Evolutionary conservation across 2,113 vertebrate species (phyloP), one percentile per base, ranked within the genome.

Genomic region (Nibea coibor): DNA sequence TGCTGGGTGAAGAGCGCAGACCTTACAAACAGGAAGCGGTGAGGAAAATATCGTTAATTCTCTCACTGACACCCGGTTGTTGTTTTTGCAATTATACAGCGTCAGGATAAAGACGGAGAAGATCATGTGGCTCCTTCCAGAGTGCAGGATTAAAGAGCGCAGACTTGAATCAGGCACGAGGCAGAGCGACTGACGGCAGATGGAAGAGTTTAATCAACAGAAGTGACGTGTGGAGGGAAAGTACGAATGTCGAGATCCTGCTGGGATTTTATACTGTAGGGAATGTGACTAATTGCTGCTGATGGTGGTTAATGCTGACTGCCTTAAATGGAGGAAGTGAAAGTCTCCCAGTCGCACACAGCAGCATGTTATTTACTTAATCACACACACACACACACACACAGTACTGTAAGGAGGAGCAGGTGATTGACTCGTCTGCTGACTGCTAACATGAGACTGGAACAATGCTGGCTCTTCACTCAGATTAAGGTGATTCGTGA

Each of bases 301-400:
- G 75, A 88, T 67, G 43, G 12, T 19, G 68, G 59, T 63, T 82
- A 80, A 84, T 78, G 82, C 72, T 22, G 82, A 76, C 48, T 19
- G 75, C 67, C 47, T 43, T 59, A 61, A 70, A 76, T 15, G 12
- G 17, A 80, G 67, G 83, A 78, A 22, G 57, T 58, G 70, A 65
- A 84, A 12, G 3, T 24, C 45, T 68, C 47, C 26, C 7, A 47
- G 31, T 57, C 31, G 31, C 31, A 62, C 3, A 22, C 42, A 39
- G 45, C 57, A 48, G 64, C 31, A 9, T 31, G 59, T 62, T 72
- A 45, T 65, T 74, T 0, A 4, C 20, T 59, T 8, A 83, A 69
- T 83, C 69, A 72, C 61, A n/a, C 12, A 59, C 62, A 57, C 16
- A 20, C 43, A 53, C 61, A 22, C 16, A 59, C 57, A 58, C 77